Percentiles rank a stretch among this genome's conserved stretches.
phyloP scores from a whole-genome alignment of 2,113 vertebrate genomes.

The Dipodomys stephensi region DNA sequence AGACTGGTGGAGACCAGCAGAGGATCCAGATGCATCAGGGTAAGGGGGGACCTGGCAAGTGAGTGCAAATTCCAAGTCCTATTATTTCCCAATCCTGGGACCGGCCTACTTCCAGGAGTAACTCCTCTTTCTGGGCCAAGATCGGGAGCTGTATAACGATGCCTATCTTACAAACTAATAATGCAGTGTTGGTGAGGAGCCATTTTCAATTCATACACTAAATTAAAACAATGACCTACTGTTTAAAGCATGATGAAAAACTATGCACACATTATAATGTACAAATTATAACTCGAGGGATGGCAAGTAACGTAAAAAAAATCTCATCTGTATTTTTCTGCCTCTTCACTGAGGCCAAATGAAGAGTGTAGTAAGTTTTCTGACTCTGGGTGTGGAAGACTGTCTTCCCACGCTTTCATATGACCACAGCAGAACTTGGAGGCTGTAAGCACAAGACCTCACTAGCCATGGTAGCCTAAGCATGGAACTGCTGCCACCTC shows the following conservation, averaged over 20 bases:
- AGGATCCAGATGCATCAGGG: neutral
- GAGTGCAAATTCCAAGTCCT: neutral
- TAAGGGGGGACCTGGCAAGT: neutral
- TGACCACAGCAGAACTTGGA: neutral
- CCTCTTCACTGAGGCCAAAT: neutral
- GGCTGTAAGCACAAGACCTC: neutral
- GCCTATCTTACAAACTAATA: constrained; percentile 57
- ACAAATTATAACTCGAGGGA: constrained; percentile 20
- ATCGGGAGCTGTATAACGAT: constrained; percentile 35
- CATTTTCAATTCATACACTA: neutral
- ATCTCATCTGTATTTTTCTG: neutral
- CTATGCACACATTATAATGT: neutral
- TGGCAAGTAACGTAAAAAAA: neutral
- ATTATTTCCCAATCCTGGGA: constrained; percentile 26
- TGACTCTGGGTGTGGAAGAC: neutral
- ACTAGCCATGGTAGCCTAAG: neutral
- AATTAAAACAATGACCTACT: constrained; percentile 33
- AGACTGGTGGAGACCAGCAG: neutral
- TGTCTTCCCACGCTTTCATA: neutral
- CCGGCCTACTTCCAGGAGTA: neutral
- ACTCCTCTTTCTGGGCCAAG: neutral
- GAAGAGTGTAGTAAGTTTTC: neutral
- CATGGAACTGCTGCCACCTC: neutral
- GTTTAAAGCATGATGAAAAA: neutral
- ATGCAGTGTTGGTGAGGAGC: neutral